Base-by-base conservation (phyloP, 1,140 invertebrate species). In the Leptonema lineaticorne region DNA sequence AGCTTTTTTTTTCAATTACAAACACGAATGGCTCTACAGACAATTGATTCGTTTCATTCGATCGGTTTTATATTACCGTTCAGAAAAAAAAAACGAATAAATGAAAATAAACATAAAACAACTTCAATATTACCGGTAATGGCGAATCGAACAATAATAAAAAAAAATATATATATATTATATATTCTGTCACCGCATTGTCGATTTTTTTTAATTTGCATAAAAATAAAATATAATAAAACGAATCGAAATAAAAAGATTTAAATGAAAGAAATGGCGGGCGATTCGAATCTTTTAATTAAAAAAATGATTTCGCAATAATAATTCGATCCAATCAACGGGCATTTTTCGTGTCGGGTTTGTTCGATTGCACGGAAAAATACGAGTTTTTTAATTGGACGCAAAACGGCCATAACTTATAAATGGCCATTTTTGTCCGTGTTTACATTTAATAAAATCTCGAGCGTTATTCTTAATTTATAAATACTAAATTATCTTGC, bases 391-490 rank as follows among this genome's bases (percentile, higher is more conserved):
- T 45, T 45, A 45, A 45, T 45, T 16, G 16, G 16, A 9, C 14
- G 11, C 3, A 14, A 14, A 16, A n/a, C 14, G 37, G 14, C 4
- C 11, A 45, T 45, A 45, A 45, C 11, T 45, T 45, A n/a, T 45
- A n/a, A 45, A 45, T n/a, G n/a, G 37, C 11, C 37, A 45, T 45
- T 45, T 45, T 45, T 45, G n/a, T 45, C 50, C 22, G n/a, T 26
- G 27, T 53, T 53, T 53, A 53, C 22, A 53, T 53, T 53, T 53
- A 53, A 53, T 53, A 9, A 24, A 26, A n/a, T n/a, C 8, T 26
- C 2, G 27, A 3, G 27, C n/a, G 22, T 14, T 26, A 53, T 53
- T 11, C 27, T 53, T 24, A 53, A 53, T 53, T 14, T 24, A 53
- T 26, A 26, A 3, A 53, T 24, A 26, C 50, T 8, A 8, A 26